Evolutionary conservation across 2,113 vertebrate genomes (phyloP).

Genomic region (Chaetodon auriga): DNA sequence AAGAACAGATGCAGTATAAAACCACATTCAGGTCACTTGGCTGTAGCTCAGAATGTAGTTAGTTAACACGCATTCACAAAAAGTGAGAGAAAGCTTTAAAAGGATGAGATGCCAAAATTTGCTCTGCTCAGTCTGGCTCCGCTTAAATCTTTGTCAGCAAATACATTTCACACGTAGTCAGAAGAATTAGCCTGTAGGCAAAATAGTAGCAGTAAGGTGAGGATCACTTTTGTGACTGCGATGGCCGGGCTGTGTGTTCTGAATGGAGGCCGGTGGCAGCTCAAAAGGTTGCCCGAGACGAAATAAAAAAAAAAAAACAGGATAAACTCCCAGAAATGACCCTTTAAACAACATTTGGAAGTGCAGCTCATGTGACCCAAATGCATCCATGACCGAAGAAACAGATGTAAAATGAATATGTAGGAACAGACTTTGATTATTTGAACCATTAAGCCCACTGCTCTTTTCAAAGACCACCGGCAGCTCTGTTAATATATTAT

Average conservation of each 20-base stretch:
- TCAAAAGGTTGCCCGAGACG: not conserved
- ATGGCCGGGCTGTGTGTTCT: not conserved
- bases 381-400: not conserved
- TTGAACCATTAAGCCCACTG: not conserved
- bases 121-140: not conserved
- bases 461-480: not conserved
- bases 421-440: not conserved
- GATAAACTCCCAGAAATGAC: not conserved
- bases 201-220: not conserved
- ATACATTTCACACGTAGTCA: not conserved
- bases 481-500: not conserved
- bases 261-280: not conserved
- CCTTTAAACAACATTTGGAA: not conserved
- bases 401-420: not conserved
- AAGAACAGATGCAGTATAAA: conserved; percentile 21
- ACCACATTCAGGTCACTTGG: not conserved
- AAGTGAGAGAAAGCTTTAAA: not conserved
- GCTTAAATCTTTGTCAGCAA: not conserved
- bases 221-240: not conserved
- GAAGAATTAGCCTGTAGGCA: not conserved
- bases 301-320: not conserved
- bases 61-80: not conserved
- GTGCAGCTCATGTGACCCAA: conserved; percentile 3
- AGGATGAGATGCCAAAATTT: not conserved
- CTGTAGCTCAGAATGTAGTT: not conserved